These are phyloP conservation scores for Bradypodion ventrale DNA, from an alignment of 2,797 vertebrate genomes.

Conservation along the genomic window DNA sequence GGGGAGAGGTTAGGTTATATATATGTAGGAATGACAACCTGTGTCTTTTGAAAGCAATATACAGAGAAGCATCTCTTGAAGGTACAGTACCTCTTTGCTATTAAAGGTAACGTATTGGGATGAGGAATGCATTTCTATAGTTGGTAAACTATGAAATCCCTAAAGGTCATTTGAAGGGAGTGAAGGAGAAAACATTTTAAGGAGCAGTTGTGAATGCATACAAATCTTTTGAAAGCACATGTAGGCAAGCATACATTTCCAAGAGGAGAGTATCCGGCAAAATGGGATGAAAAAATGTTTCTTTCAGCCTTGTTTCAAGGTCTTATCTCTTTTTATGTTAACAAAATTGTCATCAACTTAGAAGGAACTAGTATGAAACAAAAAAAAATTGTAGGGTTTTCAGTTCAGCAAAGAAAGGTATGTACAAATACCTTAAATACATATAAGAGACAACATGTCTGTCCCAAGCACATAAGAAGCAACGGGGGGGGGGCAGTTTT, in stretches of 20 bases:
- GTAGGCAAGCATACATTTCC: neutral
- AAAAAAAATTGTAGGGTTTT: neutral
- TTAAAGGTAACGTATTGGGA: neutral
- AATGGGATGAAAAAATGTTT: neutral
- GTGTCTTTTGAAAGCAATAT: neutral
- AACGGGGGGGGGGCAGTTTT: no score
- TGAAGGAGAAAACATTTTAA: neutral
- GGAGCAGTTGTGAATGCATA: neutral
- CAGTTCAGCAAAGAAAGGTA: no score
- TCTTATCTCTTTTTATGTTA: slow-evolving; percentile 16
- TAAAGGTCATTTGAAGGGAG: neutral
- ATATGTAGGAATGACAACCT: neutral
- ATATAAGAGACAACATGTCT: no score
- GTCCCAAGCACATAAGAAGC: no score
- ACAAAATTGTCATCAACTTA: slow-evolving; percentile 25
- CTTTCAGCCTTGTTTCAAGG: slow-evolving; percentile 4
- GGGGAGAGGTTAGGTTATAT: no score
- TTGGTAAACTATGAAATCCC: neutral
- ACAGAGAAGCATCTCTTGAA: neutral
- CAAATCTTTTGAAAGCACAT: fast-evolving
- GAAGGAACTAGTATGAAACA: slow-evolving; percentile 2
- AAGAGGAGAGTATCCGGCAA: neutral
- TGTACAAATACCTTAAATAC: no score
- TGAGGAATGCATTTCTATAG: neutral
- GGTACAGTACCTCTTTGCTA: neutral